Conservation (phyloP, 2,888 invertebrate genomes). For the Endomychus coccineus region DNA sequence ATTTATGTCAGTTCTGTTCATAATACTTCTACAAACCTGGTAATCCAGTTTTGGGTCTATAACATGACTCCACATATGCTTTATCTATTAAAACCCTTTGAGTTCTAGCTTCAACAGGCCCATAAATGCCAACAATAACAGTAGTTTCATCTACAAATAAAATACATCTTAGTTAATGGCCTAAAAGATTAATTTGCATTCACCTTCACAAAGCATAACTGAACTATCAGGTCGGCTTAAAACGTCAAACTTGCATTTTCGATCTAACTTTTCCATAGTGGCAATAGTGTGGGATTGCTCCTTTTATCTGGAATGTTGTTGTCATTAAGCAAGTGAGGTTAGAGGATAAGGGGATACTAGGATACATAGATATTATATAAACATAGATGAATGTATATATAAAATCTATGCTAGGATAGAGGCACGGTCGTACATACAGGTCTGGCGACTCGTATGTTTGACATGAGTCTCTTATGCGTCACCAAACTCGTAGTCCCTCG, state of each 20-base stretch:
- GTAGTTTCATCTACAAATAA: conserved; percentile 64
- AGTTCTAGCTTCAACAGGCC: conserved; percentile 72
- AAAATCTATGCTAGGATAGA: no score
- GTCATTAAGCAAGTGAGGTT: no score
- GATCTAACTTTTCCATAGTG: no score
- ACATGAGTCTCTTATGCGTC: no score
- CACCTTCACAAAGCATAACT: conserved; percentile 70
- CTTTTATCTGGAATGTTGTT: no score
- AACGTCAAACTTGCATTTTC: conserved; percentile 60
- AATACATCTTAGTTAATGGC: conserved; percentile 2
- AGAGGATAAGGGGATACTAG: no score
- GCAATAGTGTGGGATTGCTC: no score
- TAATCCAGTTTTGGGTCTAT: conserved; percentile 67
- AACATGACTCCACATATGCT: conserved; percentile 71
- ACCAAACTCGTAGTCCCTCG: no score
- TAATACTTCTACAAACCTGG: conserved; percentile 45
- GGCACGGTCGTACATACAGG: no score
- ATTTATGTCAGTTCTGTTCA: not conserved
- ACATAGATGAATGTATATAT: no score
- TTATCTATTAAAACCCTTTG: conserved; percentile 71
- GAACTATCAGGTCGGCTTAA: conserved; percentile 73
- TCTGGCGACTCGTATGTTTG: no score
- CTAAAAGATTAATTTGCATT: not conserved
- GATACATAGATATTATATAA: no score
- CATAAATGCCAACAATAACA: conserved; percentile 70